phyloP scores from a whole-genome alignment of 1,140 invertebrate genomes.

The Elymnias hypermnestra region DNA sequence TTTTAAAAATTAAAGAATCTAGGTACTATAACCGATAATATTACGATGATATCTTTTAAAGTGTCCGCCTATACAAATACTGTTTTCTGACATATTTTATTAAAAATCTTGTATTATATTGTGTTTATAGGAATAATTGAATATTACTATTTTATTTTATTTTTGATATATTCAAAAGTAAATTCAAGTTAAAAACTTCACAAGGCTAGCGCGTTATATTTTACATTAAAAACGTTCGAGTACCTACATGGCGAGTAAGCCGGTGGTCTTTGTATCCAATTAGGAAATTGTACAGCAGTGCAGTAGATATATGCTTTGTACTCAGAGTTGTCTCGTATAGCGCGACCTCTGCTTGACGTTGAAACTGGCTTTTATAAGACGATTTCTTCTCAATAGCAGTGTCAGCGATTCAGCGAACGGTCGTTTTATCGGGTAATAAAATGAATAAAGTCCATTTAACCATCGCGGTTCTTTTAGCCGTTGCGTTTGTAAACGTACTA shows the following conservation, averaged over 20 bases:
- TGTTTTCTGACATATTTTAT: no score
- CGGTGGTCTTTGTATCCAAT: constrained; percentile 21
- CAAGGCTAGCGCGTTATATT: no score
- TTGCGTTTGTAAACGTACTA: constrained; percentile 11
- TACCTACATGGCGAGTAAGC: not conserved
- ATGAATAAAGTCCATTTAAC: constrained; percentile 24
- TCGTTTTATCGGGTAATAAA: constrained; percentile 14
- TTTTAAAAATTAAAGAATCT: no score
- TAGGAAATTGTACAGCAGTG: constrained; percentile 10
- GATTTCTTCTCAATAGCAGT: constrained; percentile 20
- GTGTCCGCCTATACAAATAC: no score
- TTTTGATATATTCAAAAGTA: no score
- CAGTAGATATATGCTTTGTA: constrained; percentile 11
- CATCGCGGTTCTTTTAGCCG: constrained; percentile 13
- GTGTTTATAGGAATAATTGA: no score
- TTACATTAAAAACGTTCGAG: no score
- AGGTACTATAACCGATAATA: no score
- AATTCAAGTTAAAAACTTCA: no score
- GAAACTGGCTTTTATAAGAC: constrained; percentile 20
- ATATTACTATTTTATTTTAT: no score
- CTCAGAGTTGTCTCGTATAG: constrained; percentile 7
- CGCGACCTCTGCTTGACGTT: constrained; percentile 15
- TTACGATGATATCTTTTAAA: no score
- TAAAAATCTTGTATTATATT: no score
- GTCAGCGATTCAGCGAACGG: constrained; percentile 6